Percentiles rank a stretch among this genome's conserved stretches.
Conservation (phyloP, 2,113 vertebrate species). For the Phrynosoma platyrhinos region DNA sequence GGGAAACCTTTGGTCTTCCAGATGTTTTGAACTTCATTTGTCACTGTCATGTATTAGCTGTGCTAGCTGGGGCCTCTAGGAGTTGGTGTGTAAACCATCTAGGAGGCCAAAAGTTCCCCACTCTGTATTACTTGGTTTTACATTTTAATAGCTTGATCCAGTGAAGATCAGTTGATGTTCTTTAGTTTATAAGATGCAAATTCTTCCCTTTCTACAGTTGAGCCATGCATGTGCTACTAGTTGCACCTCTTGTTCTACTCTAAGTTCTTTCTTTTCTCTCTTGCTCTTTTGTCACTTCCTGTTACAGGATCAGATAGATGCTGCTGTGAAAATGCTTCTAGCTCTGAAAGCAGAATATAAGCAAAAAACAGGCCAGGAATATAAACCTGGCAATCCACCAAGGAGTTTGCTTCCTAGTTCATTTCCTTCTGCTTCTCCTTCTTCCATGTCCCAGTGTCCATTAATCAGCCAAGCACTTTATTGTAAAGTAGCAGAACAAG, state of each 20-base stretch:
- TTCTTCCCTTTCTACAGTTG: background rate
- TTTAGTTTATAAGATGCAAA: background rate
- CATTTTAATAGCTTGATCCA: background rate
- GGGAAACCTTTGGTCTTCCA: too few species aligned
- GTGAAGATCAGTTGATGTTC: background rate
- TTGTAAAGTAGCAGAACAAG: conserved; percentile 76
- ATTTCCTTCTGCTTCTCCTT: conserved; percentile 39
- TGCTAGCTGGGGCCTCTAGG: too few species aligned
- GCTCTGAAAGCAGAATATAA: conserved; percentile 87
- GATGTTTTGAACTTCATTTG: too few species aligned
- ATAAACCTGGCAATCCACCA: conserved; percentile 81
- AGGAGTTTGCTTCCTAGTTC: conserved; percentile 39
- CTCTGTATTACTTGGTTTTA: background rate
- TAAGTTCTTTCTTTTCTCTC: conserved; percentile 14
- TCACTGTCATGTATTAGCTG: too few species aligned
- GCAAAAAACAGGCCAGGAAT: conserved; percentile 84
- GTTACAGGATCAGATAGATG: conserved; percentile 81
- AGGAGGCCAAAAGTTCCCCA: too few species aligned
- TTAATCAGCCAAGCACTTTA: conserved; percentile 52
- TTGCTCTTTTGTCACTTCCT: conserved; percentile 40
- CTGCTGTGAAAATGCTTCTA: conserved; percentile 84
- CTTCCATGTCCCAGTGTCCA: conserved; percentile 21
- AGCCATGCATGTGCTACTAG: background rate
- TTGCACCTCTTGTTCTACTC: background rate
- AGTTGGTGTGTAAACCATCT: too few species aligned